Percentiles rank a stretch among this genome's conserved stretches.
Evolutionary conservation across 2,888 invertebrate species (phyloP).

Genomic region (Rhamphomyia laevipes): DNA sequence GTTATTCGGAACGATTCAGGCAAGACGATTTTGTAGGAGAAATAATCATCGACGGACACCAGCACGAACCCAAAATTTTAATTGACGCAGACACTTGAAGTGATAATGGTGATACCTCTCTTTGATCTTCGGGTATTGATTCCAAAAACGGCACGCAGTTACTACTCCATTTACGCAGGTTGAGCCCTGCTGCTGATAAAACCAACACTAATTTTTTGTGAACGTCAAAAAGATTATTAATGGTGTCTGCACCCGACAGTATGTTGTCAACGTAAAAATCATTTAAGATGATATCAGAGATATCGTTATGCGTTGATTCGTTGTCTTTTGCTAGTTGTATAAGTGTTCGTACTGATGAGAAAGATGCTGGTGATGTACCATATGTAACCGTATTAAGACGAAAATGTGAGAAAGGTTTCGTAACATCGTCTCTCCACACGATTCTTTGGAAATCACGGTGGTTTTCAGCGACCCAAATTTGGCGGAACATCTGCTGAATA

Average conservation of each 20-base stretch:
- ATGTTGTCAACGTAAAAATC: slow-evolving; percentile 16
- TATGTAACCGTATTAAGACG: slow-evolving; percentile 13
- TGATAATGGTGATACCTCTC: no score
- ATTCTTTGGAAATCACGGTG: slow-evolving; percentile 11
- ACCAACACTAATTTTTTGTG: no score
- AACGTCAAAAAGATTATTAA: neutral
- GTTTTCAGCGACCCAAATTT: slow-evolving; percentile 5
- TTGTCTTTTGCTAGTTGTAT: slow-evolving; percentile 11
- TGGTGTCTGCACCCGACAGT: slow-evolving; percentile 8
- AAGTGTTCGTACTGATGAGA: slow-evolving; percentile 11
- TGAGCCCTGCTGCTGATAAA: no score
- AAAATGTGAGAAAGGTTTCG: slow-evolving; percentile 9
- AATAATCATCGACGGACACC: no score
- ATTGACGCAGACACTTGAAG: no score
- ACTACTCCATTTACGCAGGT: slow-evolving; percentile 6
- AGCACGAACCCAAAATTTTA: no score
- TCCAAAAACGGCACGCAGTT: neutral
- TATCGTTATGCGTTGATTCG: slow-evolving; percentile 8
- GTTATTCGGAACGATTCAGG: neutral
- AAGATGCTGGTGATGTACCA: slow-evolving; percentile 12
- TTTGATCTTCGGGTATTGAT: no score
- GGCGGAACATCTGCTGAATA: slow-evolving; percentile 12
- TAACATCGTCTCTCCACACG: slow-evolving; percentile 7
- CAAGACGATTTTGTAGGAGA: no score
- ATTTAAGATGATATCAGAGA: slow-evolving; percentile 7